Percentiles rank a stretch among this genome's conserved stretches.
Conservation (phyloP, 1,140 invertebrate species). For the Drosophila lacteicornis region DNA sequence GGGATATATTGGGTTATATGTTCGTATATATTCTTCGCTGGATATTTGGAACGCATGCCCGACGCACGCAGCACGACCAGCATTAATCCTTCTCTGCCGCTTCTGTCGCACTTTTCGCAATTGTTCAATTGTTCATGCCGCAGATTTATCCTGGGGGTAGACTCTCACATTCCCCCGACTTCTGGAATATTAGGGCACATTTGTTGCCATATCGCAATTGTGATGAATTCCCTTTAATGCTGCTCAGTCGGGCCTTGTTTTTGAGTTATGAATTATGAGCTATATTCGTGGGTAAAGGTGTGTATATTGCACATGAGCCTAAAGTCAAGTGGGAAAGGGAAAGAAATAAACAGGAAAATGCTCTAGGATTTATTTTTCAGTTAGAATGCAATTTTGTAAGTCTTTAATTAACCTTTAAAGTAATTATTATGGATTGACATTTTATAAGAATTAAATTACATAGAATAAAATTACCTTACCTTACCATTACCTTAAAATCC, state of each 20-base stretch:
- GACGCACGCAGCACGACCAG: slow-evolving; percentile 63
- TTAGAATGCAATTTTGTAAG: no score
- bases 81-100: slow-evolving; percentile 80
- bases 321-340: slow-evolving; percentile 63
- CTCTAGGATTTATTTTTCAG: background rate
- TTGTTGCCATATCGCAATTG: slow-evolving; percentile 67
- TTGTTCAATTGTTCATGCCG: slow-evolving; percentile 76
- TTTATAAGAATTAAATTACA: background rate
- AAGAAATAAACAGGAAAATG: background rate
- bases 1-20: slow-evolving; percentile 27
- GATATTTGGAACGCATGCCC: slow-evolving; percentile 28
- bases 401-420: background rate
- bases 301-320: slow-evolving; percentile 43
- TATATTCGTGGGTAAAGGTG: slow-evolving; percentile 43
- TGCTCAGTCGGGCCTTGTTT: background rate
- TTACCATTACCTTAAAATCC: no score
- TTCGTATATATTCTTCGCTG: background rate
- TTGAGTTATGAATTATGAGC: slow-evolving; percentile 68
- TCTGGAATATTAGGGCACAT: slow-evolving; percentile 55
- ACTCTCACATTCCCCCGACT: slow-evolving; percentile 8
- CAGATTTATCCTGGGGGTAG: slow-evolving; percentile 36
- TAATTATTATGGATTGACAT: background rate
- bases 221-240: slow-evolving; percentile 56
- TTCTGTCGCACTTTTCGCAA: slow-evolving; percentile 60
- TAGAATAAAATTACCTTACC: background rate